These are phyloP conservation scores for Xylocampa areola DNA, from an alignment of 2,888 invertebrate genomes.

Conservation along the genomic window DNA sequence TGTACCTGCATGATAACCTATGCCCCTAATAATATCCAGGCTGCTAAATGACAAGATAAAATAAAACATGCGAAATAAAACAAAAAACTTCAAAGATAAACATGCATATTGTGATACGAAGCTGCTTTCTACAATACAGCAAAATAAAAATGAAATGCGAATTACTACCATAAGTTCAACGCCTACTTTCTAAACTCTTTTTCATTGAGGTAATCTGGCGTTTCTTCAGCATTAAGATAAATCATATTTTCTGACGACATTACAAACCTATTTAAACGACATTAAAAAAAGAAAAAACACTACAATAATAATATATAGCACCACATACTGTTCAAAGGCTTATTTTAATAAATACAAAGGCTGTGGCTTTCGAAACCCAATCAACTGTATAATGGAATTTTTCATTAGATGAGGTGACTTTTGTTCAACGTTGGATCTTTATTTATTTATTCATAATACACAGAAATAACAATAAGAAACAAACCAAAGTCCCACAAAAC, in stretches of 20 bases:
- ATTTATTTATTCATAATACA: too few species aligned
- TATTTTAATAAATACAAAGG: not conserved
- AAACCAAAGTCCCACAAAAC: too few species aligned
- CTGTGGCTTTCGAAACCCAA: not conserved
- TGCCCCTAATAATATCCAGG: constrained; percentile 3
- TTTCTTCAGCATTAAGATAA: not conserved
- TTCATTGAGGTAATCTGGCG: too few species aligned
- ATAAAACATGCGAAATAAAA: constrained; percentile 57
- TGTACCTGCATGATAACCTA: constrained; percentile 13
- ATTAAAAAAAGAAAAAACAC: constrained; percentile 2
- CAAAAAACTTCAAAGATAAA: constrained; percentile 16
- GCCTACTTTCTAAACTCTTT: too few species aligned
- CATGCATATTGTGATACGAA: constrained; percentile 35
- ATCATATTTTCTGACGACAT: constrained; percentile 17
- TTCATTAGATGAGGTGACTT: not conserved
- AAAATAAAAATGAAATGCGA: constrained; percentile 18
- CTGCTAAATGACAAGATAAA: constrained; percentile 33
- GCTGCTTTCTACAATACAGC: constrained; percentile 7
- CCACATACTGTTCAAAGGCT: constrained; percentile 40
- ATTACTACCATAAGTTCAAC: constrained; percentile 16
- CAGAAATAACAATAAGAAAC: too few species aligned
- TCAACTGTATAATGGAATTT: not conserved
- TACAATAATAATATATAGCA: constrained; percentile 5
- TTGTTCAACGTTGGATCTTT: not conserved
- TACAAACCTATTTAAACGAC: constrained; percentile 8